phyloP scores from a whole-genome alignment of 2,888 invertebrate genomes.

The Agrilus cyanescens region DNA sequence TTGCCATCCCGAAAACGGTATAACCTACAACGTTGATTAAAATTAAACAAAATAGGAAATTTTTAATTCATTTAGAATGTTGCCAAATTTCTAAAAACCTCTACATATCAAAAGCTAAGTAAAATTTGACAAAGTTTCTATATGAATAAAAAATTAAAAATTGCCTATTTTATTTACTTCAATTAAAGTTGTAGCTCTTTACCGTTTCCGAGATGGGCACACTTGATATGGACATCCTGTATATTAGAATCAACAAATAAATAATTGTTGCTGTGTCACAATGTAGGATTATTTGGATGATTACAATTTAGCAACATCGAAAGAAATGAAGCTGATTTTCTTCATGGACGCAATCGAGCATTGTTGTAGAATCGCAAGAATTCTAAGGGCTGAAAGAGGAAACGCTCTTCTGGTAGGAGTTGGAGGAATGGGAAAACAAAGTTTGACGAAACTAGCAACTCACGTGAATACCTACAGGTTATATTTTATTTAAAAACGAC shows the following conservation, averaged over 20 bases:
- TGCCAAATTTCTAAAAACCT: too few relatives aligned
- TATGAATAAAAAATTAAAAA: too few relatives aligned
- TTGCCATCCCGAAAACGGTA: too few relatives aligned
- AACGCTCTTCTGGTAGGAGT: constrained; percentile 81
- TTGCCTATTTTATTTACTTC: background rate
- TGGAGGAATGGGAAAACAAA: constrained; percentile 82
- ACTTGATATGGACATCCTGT: too few relatives aligned
- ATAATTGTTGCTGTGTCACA: constrained; percentile 6
- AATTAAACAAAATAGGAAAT: too few relatives aligned
- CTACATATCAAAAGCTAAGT: too few relatives aligned
- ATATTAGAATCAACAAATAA: background rate
- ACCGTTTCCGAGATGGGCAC: too few relatives aligned
- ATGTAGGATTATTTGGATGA: constrained; percentile 72
- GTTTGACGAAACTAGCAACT: constrained; percentile 72
- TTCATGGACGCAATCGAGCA: constrained; percentile 87
- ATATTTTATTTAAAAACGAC: background rate
- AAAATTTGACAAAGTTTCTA: too few relatives aligned
- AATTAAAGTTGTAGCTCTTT: too few relatives aligned
- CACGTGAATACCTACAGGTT: constrained; percentile 73
- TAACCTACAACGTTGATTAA: too few relatives aligned
- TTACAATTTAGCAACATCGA: constrained; percentile 62
- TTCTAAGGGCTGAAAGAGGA: constrained; percentile 75
- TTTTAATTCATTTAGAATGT: too few relatives aligned
- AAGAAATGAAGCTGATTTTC: constrained; percentile 74
- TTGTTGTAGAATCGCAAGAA: constrained; percentile 70